A percentile compares a stretch with the other conserved stretches of the same genome.
Evolutionary conservation across 2,113 vertebrate genomes (phyloP).

Genomic region (Pterophyllum scalare): DNA sequence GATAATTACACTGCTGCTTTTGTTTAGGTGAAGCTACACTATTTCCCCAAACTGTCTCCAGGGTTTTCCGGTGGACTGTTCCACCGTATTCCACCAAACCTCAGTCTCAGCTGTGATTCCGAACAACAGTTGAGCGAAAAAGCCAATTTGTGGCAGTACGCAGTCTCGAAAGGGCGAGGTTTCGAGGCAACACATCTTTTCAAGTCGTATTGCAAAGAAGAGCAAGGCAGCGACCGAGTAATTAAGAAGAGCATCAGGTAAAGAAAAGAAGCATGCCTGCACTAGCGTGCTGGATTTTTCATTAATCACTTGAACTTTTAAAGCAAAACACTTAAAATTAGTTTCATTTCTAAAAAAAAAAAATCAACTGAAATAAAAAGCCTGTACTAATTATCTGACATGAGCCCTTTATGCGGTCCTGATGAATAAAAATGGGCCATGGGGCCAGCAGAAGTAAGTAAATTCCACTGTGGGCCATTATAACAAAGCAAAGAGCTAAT

Average conservation of each 20-base stretch:
- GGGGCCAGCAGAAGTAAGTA: neutral
- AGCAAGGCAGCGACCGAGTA: neutral
- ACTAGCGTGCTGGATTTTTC: neutral
- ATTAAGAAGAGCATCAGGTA: neutral
- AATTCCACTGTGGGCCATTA: neutral
- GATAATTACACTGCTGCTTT: neutral
- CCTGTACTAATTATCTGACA: neutral
- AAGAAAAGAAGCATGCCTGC: neutral
- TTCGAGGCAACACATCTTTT: neutral
- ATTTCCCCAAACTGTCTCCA: neutral
- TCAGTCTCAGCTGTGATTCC: neutral
- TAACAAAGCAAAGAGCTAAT: neutral
- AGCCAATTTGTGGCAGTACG: neutral
- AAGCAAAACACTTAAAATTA: neutral
- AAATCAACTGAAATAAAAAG: neutral
- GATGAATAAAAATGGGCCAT: too few species aligned
- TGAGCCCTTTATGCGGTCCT: neutral
- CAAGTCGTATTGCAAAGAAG: neutral
- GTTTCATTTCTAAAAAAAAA: neutral
- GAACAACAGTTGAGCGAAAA: neutral
- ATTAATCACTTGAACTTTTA: neutral
- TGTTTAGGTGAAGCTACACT: neutral
- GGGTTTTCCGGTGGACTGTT: neutral
- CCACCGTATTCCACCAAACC: neutral
- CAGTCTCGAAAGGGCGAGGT: neutral